Conservation (phyloP, 64 coral and sea anemone genomes). For the Actinia tenebrosa region DNA sequence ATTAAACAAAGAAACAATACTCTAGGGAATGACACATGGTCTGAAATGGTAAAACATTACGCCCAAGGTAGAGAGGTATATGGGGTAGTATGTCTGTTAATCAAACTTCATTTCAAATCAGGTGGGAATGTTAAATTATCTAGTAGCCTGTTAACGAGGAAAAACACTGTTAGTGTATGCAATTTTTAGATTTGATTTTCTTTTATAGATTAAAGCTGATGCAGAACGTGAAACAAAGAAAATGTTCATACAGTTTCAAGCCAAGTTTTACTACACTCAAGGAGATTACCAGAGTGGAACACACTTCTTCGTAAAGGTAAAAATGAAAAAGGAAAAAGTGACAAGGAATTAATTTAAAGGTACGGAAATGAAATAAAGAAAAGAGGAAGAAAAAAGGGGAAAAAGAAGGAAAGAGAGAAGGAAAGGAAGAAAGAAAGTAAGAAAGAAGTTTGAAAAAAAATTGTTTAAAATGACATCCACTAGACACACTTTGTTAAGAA, state of each 20-base stretch:
- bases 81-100: no score
- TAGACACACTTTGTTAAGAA: no score
- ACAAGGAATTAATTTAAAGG: not conserved
- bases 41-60: no score
- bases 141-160: no score
- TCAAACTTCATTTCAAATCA: no score
- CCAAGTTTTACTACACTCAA: not conserved
- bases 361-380: not conserved
- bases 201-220: not conserved
- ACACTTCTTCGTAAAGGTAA: not conserved
- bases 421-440: not conserved
- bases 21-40: no score
- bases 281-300: not conserved
- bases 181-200: not conserved
- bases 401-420: not conserved
- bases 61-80: no score
- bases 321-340: not conserved
- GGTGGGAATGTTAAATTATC: no score
- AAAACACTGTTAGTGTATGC: no score
- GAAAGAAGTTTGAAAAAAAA: no score
- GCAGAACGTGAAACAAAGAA: not conserved
- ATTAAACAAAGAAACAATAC: no score
- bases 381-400: not conserved
- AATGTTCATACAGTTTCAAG: not conserved
- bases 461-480: no score